These are phyloP conservation scores for Podotricha telesiphe DNA, from an alignment of 2,888 invertebrate genomes.

Conservation along the genomic window DNA sequence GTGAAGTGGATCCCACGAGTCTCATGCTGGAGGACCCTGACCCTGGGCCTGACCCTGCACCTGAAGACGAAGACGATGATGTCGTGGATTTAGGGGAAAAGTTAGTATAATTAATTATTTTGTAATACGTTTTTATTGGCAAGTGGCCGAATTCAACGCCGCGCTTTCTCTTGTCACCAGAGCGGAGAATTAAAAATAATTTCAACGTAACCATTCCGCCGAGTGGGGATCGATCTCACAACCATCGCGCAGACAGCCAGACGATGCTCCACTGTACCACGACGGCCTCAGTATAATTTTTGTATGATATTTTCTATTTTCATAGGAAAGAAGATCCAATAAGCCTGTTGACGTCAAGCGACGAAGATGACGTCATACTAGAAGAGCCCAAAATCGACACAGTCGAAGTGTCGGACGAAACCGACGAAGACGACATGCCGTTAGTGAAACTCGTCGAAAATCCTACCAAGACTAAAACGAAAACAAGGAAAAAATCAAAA, in stretches of 20 bases:
- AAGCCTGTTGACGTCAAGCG: constrained; percentile 71
- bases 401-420: constrained; percentile 69
- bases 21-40: constrained; percentile 54
- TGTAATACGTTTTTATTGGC: too few species aligned
- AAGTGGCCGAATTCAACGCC: too few species aligned
- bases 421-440: constrained; percentile 72
- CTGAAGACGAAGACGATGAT: constrained; percentile 34
- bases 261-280: too few species aligned
- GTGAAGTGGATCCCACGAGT: constrained; percentile 66
- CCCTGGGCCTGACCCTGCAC: constrained; percentile 10
- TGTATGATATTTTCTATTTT: not conserved
- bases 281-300: too few species aligned
- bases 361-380: constrained; percentile 74
- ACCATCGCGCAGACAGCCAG: too few species aligned
- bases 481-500: not conserved
- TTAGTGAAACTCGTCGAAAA: constrained; percentile 58
- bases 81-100: constrained; percentile 43
- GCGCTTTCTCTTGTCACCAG: too few species aligned
- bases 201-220: too few species aligned
- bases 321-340: constrained; percentile 62
- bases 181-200: too few species aligned
- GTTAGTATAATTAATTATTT: constrained; percentile 26
- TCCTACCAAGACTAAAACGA: constrained; percentile 27
- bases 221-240: too few species aligned
- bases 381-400: constrained; percentile 72